Base-by-base conservation (phyloP, 2,113 vertebrate species). In the Pavo muticus region DNA sequence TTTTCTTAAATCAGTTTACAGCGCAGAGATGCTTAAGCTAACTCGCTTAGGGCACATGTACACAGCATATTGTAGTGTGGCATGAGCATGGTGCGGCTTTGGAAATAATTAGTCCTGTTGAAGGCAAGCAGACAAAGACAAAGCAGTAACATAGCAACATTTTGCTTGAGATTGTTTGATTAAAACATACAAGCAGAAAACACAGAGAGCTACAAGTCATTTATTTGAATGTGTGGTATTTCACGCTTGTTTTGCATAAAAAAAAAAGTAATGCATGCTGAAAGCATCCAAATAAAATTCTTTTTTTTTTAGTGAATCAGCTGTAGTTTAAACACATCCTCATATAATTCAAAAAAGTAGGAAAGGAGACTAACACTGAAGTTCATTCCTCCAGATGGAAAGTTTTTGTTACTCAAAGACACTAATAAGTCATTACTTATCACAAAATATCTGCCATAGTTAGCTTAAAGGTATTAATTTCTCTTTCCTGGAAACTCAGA, bases 61-160 rank as follows among this genome's bases (percentile, higher is more conserved):
- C 7, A 9, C 6, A 64, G 32, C 45, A 70, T 57, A 70, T 18
- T 73, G 56, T 27, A 32, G 59, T 5, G 57, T 45, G 30, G n/a
- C 56, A 47, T 20, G 60, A 85, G 21, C 24, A 2, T 4, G 21
- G 35, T 69, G 40, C 35, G 44, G 68, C 64, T 87, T 57, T 23
- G 16, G 80, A 67, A 84, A 74, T 81, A 74, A 88, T 78, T 56
- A 71, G 64, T 68, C 68, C 61, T 84, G 13, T 16, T 48, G 57
- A 86, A 88, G 52, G 32, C 72, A 88, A 90, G 60, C 30, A 91
- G 80, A 88, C 37, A 93, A 89, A 93, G 85, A 94, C 65, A 84
- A 79, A 91, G 60, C 60, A 74, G 82, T 56, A 92, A 60, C 79
- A 84, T 11, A 80, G 60, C 64, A 90, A 69, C 76, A 52, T 84